Percentiles rank a stretch among this genome's conserved stretches.
These are phyloP conservation scores for Pungitius pungitius DNA, from an alignment of 2,113 vertebrate species.

Conservation along the genomic window DNA sequence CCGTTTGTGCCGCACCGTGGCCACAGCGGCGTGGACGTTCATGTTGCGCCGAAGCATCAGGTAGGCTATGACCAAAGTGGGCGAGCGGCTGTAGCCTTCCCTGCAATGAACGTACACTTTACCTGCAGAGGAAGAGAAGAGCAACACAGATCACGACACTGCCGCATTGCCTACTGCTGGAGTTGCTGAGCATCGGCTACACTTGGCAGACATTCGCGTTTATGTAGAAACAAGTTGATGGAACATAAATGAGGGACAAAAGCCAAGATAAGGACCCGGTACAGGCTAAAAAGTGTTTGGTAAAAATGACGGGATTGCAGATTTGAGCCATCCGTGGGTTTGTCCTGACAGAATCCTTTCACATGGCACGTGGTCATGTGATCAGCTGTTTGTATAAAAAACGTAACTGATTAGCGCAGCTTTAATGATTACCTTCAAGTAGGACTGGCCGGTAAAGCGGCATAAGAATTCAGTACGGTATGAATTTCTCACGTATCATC, in stretches of 20 bases:
- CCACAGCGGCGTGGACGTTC: slow-evolving; percentile 85
- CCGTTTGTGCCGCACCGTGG: slow-evolving; percentile 86
- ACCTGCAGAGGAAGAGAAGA: slow-evolving; percentile 72
- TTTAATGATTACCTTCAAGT: neutral
- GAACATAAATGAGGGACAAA: neutral
- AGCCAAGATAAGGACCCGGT: neutral
- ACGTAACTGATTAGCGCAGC: neutral
- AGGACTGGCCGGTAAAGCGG: no score
- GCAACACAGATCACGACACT: neutral
- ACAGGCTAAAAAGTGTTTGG: neutral
- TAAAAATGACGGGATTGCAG: neutral
- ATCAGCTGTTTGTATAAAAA: neutral
- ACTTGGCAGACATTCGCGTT: neutral
- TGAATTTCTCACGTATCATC: no score
- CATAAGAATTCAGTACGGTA: no score
- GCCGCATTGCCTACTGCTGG: neutral
- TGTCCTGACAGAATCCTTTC: no score
- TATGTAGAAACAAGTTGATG: neutral
- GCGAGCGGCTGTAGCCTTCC: slow-evolving; percentile 95
- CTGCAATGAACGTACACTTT: slow-evolving; percentile 94
- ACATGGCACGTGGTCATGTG: neutral
- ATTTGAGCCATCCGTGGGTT: neutral
- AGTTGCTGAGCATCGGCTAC: neutral
- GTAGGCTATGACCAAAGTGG: slow-evolving; percentile 91
- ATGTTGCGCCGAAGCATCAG: slow-evolving; percentile 90